Evolutionary conservation across 2,797 vertebrate species (phyloP).

Genomic region (Rousettus madagascariensis): DNA sequence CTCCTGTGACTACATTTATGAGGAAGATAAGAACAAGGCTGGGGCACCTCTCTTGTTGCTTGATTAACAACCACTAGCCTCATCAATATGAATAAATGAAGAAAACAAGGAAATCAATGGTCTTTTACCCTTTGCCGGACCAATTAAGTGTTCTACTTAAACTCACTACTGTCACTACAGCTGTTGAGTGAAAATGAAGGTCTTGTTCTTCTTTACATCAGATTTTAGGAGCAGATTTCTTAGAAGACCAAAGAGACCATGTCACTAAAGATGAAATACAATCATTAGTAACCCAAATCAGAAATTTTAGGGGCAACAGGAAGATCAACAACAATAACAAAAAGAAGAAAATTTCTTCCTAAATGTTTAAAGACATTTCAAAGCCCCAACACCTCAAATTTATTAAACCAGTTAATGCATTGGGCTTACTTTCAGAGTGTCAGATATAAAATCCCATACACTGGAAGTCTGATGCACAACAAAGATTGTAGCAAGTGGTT

Average conservation of each 20-base stretch:
- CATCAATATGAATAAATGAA: background rate
- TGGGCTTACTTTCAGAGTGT: background rate
- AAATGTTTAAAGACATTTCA: background rate
- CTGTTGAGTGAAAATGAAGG: background rate
- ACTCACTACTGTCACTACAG: background rate
- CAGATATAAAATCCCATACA: background rate
- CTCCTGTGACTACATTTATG: background rate
- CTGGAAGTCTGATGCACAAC: background rate
- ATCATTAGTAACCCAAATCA: background rate
- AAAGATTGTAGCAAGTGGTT: background rate
- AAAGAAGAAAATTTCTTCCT: background rate
- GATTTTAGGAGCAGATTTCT: background rate
- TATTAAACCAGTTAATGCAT: background rate
- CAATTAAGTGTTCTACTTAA: background rate
- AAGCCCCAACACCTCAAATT: background rate
- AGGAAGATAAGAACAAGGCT: background rate
- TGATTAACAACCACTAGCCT: background rate
- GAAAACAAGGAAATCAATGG: background rate
- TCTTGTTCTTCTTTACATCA: background rate
- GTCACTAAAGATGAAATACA: background rate
- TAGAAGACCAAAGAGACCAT: background rate
- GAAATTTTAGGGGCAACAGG: background rate
- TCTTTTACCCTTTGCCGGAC: background rate
- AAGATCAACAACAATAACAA: background rate
- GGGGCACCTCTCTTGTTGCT: background rate